Base-by-base conservation (phyloP, 2,113 vertebrate genomes). In the Percina caprodes region DNA sequence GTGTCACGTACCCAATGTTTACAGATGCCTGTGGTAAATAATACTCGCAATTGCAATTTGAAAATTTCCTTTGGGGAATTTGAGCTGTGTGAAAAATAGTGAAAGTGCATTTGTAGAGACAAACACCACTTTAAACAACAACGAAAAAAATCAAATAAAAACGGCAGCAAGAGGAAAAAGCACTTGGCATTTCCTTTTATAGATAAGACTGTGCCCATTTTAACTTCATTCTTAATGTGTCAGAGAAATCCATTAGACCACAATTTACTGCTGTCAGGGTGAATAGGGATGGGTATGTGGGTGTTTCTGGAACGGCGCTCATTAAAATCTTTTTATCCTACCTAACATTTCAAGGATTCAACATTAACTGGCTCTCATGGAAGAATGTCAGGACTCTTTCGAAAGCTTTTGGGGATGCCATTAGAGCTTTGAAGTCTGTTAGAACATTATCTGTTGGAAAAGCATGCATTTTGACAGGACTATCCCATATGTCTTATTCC, bases 301-400 rank as follows among this genome's bases (percentile, higher is more conserved):
- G 84, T 23, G 86, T 80, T 76, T 86, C 52, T 76, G 68, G 42
- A 89, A 56, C 14, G 2, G 69, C 59, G 18, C 81, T 91, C 87
- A 90, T 89, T 89, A 90, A 88, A 89, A 82, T 76, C 70, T 74
- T 86, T 87, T 91, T 77, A 91, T 87, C 71, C 71, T 83, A 86
- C 80, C 82, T 52, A 65, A 84, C 65, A 72, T 74, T 69, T 87
- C 60, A 84, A 86, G 74, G 80, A 77, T 77, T 84, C 39, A 67
- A 69, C 62, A 77, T 62, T 59, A 80, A 89, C 74, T 21, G 82
- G 65, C 73, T 48, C 26, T 35, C 39, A 82, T 63, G 48, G 60
- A 60, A 58, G 74, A 66, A 78, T 79, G 70, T 69, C 73, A 66
- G 52, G 65, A 39, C 33, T 82, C 48, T 65, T 72, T 77, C 14